These are phyloP conservation scores for Catonia carolina DNA, from an alignment of 2,888 invertebrate genomes.

Conservation along the genomic window DNA sequence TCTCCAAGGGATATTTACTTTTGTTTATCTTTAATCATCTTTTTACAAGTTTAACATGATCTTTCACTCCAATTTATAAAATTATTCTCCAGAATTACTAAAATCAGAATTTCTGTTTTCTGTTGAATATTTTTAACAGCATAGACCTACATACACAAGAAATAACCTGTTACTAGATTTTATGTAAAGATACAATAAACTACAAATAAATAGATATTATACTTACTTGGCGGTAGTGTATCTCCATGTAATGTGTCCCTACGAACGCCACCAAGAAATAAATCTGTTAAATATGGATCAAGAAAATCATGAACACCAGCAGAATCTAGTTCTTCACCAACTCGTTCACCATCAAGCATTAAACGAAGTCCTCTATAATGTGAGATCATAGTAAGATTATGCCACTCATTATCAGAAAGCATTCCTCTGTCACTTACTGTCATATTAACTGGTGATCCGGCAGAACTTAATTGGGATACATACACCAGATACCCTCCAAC, in stretches of 20 bases:
- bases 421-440: constrained; percentile 54
- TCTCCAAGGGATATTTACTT: too few species aligned
- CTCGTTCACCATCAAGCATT: constrained; percentile 59
- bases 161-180: too few species aligned
- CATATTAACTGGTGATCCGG: constrained; percentile 67
- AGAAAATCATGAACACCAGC: constrained; percentile 86
- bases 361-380: constrained; percentile 63
- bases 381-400: constrained; percentile 71
- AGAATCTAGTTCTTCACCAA: constrained; percentile 80
- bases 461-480: constrained; percentile 65
- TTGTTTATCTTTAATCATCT: too few species aligned
- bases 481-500: constrained; percentile 70
- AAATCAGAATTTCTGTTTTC: too few species aligned
- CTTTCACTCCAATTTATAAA: too few species aligned
- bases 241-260: constrained; percentile 53
- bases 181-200: too few species aligned
- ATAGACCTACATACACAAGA: too few species aligned
- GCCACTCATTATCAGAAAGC: constrained; percentile 81
- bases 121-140: too few species aligned
- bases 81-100: too few species aligned
- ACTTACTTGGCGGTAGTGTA: constrained; percentile 33
- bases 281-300: constrained; percentile 76
- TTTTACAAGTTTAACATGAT: too few species aligned
- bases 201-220: too few species aligned
- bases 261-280: constrained; percentile 73